Base-by-base conservation (phyloP, 2,888 invertebrate species). In the Troides aeacus region DNA sequence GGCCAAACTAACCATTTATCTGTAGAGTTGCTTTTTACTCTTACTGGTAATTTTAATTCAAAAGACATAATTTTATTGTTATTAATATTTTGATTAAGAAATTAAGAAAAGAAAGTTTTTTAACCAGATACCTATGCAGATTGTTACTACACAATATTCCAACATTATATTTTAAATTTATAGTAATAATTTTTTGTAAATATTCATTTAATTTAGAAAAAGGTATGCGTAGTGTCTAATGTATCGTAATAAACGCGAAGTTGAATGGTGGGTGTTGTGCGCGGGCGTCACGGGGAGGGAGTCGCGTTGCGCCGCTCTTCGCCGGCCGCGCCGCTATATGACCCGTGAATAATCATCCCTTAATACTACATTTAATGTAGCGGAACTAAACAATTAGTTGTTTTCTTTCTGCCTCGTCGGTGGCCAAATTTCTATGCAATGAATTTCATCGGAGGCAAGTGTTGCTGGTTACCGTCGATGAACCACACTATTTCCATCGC, bases 371-470 rank as follows among this genome's bases (percentile, higher is more conserved):
- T 81, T 87, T 89, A 91, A 92, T 92, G 90, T 89, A 79, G 87
- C 84, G 91, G 91, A 92, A 90, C 90, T 90, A 88, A 91, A 90
- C 89, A 91, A 92, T 90, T 90, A 90, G 88, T 89, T 90, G 87
- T 88, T 90, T 91, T 90, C 86, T 89, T 89, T 91, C 85, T 87
- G 87, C 88, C 82, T 87, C 87, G 87, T 84, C 88, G 86, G 85
- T 87, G 86, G 86, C 84, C 81, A 6, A 62, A 58, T 57, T 57
- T 39, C 24, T 65, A 58, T 65, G 53, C 18, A 70, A 62, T 30
- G 46, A 46, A 8, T 56, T 39, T 17, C 21, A 30, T 57, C 10
- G 42, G 53, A 7, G 18, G 6, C 18, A n/a, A 7, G 12, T 53
- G 53, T 7, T 53, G 53, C 53, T 6, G 53, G 5, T 18, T 5